phyloP scores from a whole-genome alignment of 2,888 invertebrate species.

The Napeogenes sylphis region DNA sequence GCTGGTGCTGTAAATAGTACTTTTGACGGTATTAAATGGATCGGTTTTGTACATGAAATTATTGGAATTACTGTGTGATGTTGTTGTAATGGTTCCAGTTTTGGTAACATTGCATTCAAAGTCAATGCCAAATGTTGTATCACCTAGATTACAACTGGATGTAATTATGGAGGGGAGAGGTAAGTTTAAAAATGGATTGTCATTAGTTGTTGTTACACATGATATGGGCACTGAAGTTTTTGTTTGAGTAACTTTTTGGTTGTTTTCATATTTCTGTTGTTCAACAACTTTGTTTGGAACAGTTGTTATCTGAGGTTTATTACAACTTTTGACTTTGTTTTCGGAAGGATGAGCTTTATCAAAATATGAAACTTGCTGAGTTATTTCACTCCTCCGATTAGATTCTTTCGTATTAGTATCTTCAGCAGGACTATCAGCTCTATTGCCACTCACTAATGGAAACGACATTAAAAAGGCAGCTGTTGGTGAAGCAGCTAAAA shows the following conservation, averaged over 20 bases:
- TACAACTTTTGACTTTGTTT: conserved; percentile 39
- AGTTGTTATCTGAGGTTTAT: conserved; percentile 40
- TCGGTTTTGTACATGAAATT: conserved; percentile 70
- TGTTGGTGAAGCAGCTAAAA: conserved; percentile 81
- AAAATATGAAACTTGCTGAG: conserved; percentile 44
- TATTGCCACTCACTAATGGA: conserved; percentile 81
- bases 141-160: conserved; percentile 52
- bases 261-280: conserved; percentile 48
- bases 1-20: conserved; percentile 68
- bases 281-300: conserved; percentile 45
- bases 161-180: conserved; percentile 60
- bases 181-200: conserved; percentile 66
- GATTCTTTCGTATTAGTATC: conserved; percentile 47
- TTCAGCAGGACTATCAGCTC: conserved; percentile 72
- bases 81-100: conserved; percentile 47
- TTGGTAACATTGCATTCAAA: conserved; percentile 66
- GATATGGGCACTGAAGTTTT: conserved; percentile 27
- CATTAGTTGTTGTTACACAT: conserved; percentile 45
- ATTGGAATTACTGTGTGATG: conserved; percentile 49
- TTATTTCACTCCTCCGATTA: conserved; percentile 39
- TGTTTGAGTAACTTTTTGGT: conserved; percentile 42
- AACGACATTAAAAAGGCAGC: conserved; percentile 87
- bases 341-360: conserved; percentile 44
- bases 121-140: conserved; percentile 59
- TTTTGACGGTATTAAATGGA: conserved; percentile 62